Base-by-base conservation (phyloP, 1,140 invertebrate species). In the Hetaerina americana region DNA sequence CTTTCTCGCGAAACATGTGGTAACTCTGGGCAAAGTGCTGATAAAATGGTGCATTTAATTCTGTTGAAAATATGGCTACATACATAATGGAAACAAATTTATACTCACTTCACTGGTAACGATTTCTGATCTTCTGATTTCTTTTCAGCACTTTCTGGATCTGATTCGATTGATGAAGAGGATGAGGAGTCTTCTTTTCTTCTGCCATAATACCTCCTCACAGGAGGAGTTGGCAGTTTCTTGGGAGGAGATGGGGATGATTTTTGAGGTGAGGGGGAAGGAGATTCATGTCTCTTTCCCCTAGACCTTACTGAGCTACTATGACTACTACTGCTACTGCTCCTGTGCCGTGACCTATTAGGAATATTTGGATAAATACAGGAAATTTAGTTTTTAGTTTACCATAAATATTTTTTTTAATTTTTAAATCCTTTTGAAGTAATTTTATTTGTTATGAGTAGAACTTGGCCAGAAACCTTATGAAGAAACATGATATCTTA, bases 141-240 rank as follows among this genome's bases (percentile, higher is more conserved):
- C 40, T 57, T 57, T 57, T 57, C 40, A 57, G 40, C 2, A 12
- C 22, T n/a, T 18, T 57, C 40, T 18, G 15, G 15, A 57, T 57
- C 40, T 5, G 40, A 57, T 12, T 57, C 40, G 22, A 57, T 57
- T 3, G 40, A 57, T 5, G 40, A 57, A 0, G 80, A 83, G 0
- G 82, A 83, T 69, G 82, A 82, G 15, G 81, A 79, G 76, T 84
- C 82, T 28, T 84, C 87, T 31, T 84, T 85, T 75, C 87, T 86
- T 29, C 88, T 81, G 29, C 88, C 88, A 77, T 90, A 90, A 78
- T 90, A 90, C 72, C 88, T 40, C 29, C 49, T 68, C 8, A 72
- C 22, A n/a, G 71, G 71, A 66, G 71, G 71, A 22, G 71, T 29
- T 29, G 71, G 71, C 24, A 29, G 71, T 25, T 28, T 40, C 22